Evolutionary conservation across 2,888 invertebrate genomes (phyloP).

Genomic region (Mythimna ferrago): DNA sequence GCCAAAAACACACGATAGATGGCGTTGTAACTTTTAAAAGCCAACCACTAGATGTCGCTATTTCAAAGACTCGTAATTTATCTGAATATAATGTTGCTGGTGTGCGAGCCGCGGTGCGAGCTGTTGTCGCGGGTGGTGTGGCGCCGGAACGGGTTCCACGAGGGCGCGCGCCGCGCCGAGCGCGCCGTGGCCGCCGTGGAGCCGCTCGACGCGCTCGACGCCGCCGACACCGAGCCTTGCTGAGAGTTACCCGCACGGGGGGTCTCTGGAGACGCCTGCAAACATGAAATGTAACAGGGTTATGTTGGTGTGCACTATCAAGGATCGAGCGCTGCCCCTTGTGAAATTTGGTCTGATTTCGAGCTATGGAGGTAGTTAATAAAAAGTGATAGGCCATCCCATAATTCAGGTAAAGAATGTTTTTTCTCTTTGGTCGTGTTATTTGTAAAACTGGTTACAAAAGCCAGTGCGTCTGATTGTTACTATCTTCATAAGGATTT

Average conservation of each 20-base stretch:
- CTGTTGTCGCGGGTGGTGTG: slow-evolving; percentile 90
- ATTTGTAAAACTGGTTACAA: no score
- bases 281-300: neutral
- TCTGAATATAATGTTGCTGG: slow-evolving; percentile 91
- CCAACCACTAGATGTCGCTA: slow-evolving; percentile 42
- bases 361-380: neutral
- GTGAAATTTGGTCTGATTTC: neutral
- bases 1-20: slow-evolving; percentile 6
- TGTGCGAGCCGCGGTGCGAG: slow-evolving; percentile 84
- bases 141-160: slow-evolving; percentile 94
- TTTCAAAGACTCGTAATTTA: slow-evolving; percentile 67
- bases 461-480: no score
- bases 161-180: slow-evolving; percentile 87
- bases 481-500: no score
- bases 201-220: slow-evolving; percentile 85
- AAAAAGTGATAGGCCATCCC: no score
- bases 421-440: no score
- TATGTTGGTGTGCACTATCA: neutral
- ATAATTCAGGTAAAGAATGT: no score
- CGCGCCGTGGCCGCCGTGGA: slow-evolving; percentile 80
- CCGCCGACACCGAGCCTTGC: slow-evolving; percentile 87
- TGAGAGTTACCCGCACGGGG: slow-evolving; percentile 81
- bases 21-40: slow-evolving; percentile 9
- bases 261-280: slow-evolving; percentile 77
- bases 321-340: neutral